Percentiles rank a stretch among this genome's conserved stretches.
These are phyloP conservation scores for Panagrolaimus sp. DNA, from an alignment of 1,140 invertebrate genomes.

Conservation along the genomic window DNA sequence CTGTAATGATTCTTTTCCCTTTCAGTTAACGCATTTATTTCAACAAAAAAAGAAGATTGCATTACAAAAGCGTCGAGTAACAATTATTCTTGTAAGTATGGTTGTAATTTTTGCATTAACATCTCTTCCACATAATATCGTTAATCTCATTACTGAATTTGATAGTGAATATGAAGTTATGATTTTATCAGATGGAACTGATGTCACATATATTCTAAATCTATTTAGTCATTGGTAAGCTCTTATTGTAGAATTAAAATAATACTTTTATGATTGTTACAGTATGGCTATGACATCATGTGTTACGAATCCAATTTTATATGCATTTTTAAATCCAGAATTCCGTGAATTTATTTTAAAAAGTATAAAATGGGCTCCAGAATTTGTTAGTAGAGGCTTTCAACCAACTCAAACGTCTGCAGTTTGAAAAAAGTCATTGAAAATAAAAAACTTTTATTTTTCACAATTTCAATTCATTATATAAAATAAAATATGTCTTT, in stretches of 20 bases:
- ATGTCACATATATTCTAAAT: conserved; percentile 58
- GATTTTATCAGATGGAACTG: conserved; percentile 17
- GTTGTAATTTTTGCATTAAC: conserved; percentile 84
- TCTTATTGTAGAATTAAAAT: neutral
- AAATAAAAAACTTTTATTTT: neutral
- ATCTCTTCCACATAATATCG: conserved; percentile 84
- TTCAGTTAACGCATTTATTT: neutral
- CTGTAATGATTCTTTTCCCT: too few relatives aligned
- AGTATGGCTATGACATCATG: conserved; percentile 83
- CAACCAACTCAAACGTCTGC: conserved; percentile 6
- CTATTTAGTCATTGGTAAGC: conserved; percentile 42
- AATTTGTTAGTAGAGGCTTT: neutral
- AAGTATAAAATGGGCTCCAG: conserved; percentile 12
- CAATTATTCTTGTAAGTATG: conserved; percentile 90
- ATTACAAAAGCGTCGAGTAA: conserved; percentile 68
- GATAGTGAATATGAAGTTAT: conserved; percentile 63
- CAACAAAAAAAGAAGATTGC: conserved; percentile 10
- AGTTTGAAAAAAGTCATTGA: neutral
- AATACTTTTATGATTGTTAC: conserved; percentile 70
- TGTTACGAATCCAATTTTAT: conserved; percentile 88
- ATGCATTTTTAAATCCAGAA: conserved; percentile 96
- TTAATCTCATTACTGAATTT: conserved; percentile 75
- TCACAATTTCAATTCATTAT: neutral
- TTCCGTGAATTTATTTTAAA: conserved; percentile 65
- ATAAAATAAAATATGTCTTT: neutral